Base-by-base conservation (phyloP, 2,113 vertebrate species). In the Cyprinus carpio region DNA sequence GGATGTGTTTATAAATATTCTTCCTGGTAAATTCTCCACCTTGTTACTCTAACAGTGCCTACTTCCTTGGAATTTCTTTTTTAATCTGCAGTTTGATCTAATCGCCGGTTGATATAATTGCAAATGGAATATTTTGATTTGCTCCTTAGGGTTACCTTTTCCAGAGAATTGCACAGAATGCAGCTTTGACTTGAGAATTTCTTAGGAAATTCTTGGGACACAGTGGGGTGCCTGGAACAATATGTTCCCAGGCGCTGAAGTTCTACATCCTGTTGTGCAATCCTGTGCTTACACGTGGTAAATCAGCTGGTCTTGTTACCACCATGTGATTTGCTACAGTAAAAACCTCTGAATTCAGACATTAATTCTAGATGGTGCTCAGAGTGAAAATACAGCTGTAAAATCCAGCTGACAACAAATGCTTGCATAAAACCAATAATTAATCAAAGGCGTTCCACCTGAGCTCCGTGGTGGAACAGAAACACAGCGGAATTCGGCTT, bases 31-130 rank as follows among this genome's bases (percentile, higher is more conserved):
- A 11, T 46, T 40, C 0, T 67, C 27, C 27, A 51, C 10, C 9
- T 77, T 0, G 29, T 65, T 31, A 16, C 25, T 16, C 5, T 15
- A 1, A 67, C 7, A 34, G 9, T 4, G 20, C n/a, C 62, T 31
- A 64, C 25, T 20, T 79, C 75, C 27, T 62, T 74, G 81, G 64
- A 83, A 71, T 37, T 43, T 79, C 31, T 18, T 62, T 10, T 78
- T 20, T 3, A 54, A 29, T 51, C 25, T 5, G n/a, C n/a, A 49
- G 3, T 58, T 23, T 58, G 12, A n/a, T 79, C 12, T 60, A 16
- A 65, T 11, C 9, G 11, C 25, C 25, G 29, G 27, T 31, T 34
- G 29, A 69, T 69, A 16, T 34, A 58, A 60, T 13, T 56, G 23
- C 16, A 51, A 54, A 18, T 25, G 31, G 31, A 74, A 43, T 9